Evolutionary conservation across 2,113 vertebrate genomes (phyloP).

Genomic region (Brachypodius melanocephalos): DNA sequence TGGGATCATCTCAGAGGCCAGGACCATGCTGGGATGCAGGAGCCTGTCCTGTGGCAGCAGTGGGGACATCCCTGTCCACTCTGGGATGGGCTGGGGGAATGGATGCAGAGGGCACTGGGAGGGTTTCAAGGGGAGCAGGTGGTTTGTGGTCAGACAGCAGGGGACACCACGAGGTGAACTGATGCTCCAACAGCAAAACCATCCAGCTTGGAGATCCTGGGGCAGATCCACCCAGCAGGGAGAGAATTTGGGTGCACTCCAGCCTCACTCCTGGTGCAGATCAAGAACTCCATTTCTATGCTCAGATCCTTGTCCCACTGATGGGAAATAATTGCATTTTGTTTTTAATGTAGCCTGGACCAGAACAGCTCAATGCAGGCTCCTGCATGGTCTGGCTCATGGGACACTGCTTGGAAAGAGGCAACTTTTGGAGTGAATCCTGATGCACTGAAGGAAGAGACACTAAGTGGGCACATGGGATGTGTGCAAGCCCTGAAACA

Average conservation of each 20-base stretch:
- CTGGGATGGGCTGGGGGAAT: not conserved
- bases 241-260: not conserved
- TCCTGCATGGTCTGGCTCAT: not conserved
- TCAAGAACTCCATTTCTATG: not conserved
- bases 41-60: not conserved
- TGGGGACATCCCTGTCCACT: not conserved
- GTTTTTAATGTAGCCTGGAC: not conserved
- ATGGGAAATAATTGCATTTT: not conserved
- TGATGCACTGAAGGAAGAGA: not conserved
- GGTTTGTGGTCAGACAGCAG: not conserved
- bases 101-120: not conserved
- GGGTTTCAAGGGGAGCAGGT: not conserved
- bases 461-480: not conserved
- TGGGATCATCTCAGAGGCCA: not conserved
- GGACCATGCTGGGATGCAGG: not conserved
- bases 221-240: not conserved
- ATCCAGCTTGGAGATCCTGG: not conserved
- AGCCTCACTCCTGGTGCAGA: not conserved
- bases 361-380: not conserved
- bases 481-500: fast-evolving
- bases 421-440: not conserved
- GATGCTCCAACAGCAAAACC: not conserved
- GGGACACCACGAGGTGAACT: not conserved
- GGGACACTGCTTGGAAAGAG: not conserved
- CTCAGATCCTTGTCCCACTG: not conserved